Conservation (phyloP, 2,888 invertebrate genomes). For the Digitonthophagus gazella region DNA sequence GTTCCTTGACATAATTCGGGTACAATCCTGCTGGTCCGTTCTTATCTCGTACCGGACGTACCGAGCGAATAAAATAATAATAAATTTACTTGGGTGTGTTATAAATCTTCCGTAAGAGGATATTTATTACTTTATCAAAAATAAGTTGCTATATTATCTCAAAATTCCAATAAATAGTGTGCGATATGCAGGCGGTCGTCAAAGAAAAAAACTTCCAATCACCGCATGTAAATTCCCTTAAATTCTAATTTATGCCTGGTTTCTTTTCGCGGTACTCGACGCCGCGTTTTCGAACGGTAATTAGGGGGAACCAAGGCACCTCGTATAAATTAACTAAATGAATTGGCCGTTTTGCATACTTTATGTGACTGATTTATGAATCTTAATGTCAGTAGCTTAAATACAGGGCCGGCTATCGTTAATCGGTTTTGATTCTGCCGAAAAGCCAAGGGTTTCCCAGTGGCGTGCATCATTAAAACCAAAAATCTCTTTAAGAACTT, state of each 20-base stretch:
- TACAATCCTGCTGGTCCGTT: neutral
- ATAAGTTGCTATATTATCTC: neutral
- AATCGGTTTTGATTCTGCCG: constrained; percentile 21
- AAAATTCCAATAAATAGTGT: too few relatives aligned
- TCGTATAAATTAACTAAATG: constrained; percentile 28
- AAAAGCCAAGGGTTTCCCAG: neutral
- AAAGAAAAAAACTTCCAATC: too few relatives aligned
- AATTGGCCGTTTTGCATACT: constrained; percentile 28
- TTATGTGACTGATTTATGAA: constrained; percentile 33
- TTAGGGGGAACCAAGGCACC: constrained; percentile 24
- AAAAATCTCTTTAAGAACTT: constrained; percentile 1
- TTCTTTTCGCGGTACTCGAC: constrained; percentile 4
- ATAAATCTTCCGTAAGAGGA: neutral
- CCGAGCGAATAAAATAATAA: neutral
- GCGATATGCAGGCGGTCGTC: too few relatives aligned
- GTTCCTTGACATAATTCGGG: neutral
- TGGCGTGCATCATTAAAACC: neutral
- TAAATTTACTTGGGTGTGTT: neutral
- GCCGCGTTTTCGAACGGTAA: constrained; percentile 20
- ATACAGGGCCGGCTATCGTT: constrained; percentile 29
- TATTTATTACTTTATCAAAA: neutral
- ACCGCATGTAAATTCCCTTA: neutral
- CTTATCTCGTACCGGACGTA: neutral
- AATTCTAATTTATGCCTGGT: neutral
- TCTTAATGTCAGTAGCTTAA: constrained; percentile 37